Evolutionary conservation across 30 jellyfish, hydroid and myxozoan genomes (phyloP), one percentile per base, ranked within the genome.

Genomic region (Chrysaora quinquecirrha): DNA sequence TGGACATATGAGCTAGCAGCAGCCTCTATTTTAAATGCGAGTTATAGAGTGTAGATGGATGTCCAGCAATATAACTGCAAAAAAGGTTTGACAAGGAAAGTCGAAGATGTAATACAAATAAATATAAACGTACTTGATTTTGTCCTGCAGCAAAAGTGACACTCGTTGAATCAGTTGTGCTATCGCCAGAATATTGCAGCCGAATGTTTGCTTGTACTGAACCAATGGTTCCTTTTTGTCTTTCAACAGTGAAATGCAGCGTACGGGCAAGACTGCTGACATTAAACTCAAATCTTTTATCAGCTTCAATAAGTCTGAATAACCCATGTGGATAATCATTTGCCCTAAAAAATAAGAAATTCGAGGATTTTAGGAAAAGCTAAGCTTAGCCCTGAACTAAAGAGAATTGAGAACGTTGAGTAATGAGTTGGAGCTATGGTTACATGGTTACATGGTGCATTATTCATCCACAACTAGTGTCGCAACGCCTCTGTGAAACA

Each of bases 311-410:
- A 12, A 94, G 70, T 20, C 34, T 34, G 69, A 94, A 94, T 0
- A 87, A 52, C 24, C 99, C 99, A 61, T 87, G 89, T 20, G 99
- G 99, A 66, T 80, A 65, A 49, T 84, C 99, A 72, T 94, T 94
- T 28, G 88, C 99, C 62, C 99, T 94, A 71, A 14, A 94, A 63
- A 21, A 30, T 11, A 47, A 43, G n/a, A n/a, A n/a, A n/a, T n/a
- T n/a, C n/a, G n/a, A n/a, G n/a, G n/a, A n/a, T n/a, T n/a, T n/a
- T n/a, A n/a, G n/a, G n/a, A n/a, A n/a, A n/a, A n/a, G n/a, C n/a
- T n/a, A n/a, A n/a, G n/a, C n/a, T n/a, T n/a, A n/a, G n/a, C n/a
- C n/a, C n/a, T n/a, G n/a, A n/a, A n/a, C n/a, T n/a, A n/a, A n/a
- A n/a, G n/a, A n/a, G n/a, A n/a, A n/a, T n/a, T n/a, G n/a, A n/a